A percentile compares a stretch with the other conserved stretches of the same genome.
Conservation (phyloP, 2,888 invertebrate species). For the Drosophila leonis region DNA sequence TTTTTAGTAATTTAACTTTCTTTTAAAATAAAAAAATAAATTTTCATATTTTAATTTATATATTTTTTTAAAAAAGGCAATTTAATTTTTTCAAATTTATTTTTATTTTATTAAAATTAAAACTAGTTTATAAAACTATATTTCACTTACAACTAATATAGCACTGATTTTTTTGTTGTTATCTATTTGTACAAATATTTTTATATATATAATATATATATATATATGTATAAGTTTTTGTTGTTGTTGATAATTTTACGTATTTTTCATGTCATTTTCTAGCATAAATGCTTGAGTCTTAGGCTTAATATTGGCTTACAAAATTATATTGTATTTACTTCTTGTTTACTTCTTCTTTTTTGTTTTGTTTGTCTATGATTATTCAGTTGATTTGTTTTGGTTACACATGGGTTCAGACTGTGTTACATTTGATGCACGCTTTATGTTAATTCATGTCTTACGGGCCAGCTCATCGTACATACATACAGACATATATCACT, state of each 20-base stretch:
- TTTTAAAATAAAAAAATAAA: background rate
- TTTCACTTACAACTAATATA: conserved; percentile 8
- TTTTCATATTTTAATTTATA: background rate
- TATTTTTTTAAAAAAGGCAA: background rate
- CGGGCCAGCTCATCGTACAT: conserved; percentile 42
- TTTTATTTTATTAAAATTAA: background rate
- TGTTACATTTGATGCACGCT: conserved; percentile 36
- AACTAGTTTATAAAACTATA: conserved; percentile 11
- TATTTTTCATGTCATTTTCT: conserved; percentile 10
- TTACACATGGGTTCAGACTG: conserved; percentile 69
- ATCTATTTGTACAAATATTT: conserved; percentile 42
- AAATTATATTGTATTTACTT: conserved; percentile 15
- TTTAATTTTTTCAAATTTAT: background rate
- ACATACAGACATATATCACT: conserved; percentile 57
- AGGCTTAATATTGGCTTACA: conserved; percentile 29
- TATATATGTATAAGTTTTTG: conserved; percentile 1
- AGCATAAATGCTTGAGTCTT: conserved; percentile 58
- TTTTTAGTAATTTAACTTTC: background rate
- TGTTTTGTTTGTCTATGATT: conserved; percentile 7
- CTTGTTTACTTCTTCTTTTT: background rate
- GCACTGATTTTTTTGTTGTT: background rate
- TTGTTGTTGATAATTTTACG: conserved; percentile 2
- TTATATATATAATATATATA: conserved; percentile 14
- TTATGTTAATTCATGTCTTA: conserved; percentile 15
- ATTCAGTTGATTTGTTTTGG: conserved; percentile 56